Base-by-base conservation (phyloP, 2,797 vertebrate species). In the Rachycentron canadum region DNA sequence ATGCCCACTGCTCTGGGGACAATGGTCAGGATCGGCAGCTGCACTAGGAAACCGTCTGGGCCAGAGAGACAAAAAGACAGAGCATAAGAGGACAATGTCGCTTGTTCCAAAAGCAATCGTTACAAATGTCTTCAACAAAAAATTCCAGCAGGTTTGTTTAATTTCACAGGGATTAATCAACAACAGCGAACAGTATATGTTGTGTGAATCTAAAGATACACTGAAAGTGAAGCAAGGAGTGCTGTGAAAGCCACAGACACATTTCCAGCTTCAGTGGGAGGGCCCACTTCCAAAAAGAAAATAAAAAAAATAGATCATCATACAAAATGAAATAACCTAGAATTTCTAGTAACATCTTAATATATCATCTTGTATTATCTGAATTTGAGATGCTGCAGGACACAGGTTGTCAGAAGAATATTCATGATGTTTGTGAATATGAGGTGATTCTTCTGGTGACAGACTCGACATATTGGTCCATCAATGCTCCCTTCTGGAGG, bases 401-500 rank as follows among this genome's bases (percentile, higher is more conserved):
- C 47, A 84, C 17, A 86, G 65, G 82, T 84, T 88, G 84, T 88
- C 85, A 88, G 75, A 81, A 75, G 59, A 88, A 90, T 91, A 89
- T 91, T 88, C 85, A 86, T 83, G 85, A 86, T 87, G 71, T 86
- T 85, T 86, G 77, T 66, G 83, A 83, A 88, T 81, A 88, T 45
- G 73, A 73, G 85, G 82, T 26, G 30, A 82, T 88, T 88, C 77
- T 88, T 82, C 56, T 25, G 66, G 69, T 88, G 88, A 89, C 77
- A 85, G 47, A 69, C 80, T 79, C 59, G 63, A 92, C 88, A 88
- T 88, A 91, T 86, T 89, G 89, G 88, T 84, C 88, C 86, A 91
- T 93, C 88, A 90, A 23, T 62, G 89, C 81, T 82, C 76, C 86
- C 82, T 88, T 92, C 86, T 89, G 76, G 74, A 89, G 83, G 76